Base-by-base conservation (phyloP, 2,888 invertebrate species). In the Sisyra nigra region DNA sequence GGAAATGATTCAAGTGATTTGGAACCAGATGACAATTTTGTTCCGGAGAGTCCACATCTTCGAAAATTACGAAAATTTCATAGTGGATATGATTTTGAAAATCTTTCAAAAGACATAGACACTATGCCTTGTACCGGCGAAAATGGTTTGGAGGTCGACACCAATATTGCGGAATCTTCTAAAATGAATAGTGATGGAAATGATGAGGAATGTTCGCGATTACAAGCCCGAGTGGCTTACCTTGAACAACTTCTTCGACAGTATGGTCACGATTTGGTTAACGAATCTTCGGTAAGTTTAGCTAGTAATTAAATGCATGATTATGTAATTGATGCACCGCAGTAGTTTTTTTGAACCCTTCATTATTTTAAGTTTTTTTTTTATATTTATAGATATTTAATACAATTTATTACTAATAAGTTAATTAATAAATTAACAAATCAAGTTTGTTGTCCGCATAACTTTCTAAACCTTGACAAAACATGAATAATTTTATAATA, bases 31-130 rank as follows among this genome's bases (percentile, higher is more conserved):
- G 19, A 37, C 19, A 50, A 46, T 38, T 45, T 47, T 49, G 69
- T 62, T 56, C 69, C 63, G 57, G 61, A 53, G 41, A 74, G 71
- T 57, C 74, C 74, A 3, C 61, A 72, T 2, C 54, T 72, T 46
- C 72, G 73, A 15, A 76, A 76, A 59, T 63, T 74, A 35, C 64
- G 75, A 38, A 72, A 71, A 54, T 72, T 68, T 52, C 65, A 63
- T 48, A 64, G 64, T 33, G 61, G 62, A 33, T 59, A 55, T n/a
- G 47, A 62, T 57, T 45, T 50, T 9, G 50, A 49, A 31, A 55
- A 58, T 18, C 60, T 46, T 56, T 66, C 53, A 51, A 58, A 19
- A 57, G 58, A 51, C 55, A 67, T 13, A 60, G 63, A 47, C 59
- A 62, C 67, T 48, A 49, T 57, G 17, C 58, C 57, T 3, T 52